Base-by-base conservation (phyloP, 2,888 invertebrate genomes). In the Microplitis manilae region DNA sequence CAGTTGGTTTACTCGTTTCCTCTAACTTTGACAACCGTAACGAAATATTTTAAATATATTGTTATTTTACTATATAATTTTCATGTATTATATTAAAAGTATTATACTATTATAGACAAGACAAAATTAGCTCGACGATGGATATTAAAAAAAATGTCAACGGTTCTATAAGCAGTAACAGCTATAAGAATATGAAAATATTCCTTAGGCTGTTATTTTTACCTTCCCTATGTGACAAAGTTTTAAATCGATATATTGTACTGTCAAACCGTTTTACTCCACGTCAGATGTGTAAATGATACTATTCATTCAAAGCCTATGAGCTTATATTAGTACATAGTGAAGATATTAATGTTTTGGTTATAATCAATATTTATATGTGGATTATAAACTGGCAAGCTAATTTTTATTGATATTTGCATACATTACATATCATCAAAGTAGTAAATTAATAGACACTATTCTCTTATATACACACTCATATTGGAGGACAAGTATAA, bases 1-100 rank as follows among this genome's bases (percentile, higher is more conserved):
- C 50, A 30, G 39, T 68, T 68, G 41, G 15, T 69, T 76, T 62
- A 79, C 73, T 70, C 68, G 78, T 79, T 81, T 81, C 78, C 80
- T 79, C 76, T 77, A 61, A 73, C 68, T 76, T 50, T 69, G 77
- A 73, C 41, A 72, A 77, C 77, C 79, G 77, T 79, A 75, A 79
- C 79, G 78, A 67, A 79, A 73, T 60, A 17, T 40, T 40, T 40
- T 61, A 41, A 41, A 50, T 61, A 8, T 9, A 50, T 50, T 50
- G 50, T 8, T 50, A 50, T 50, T 50, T 50, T 50, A 30, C 30
- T 30, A 30, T 30, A 4, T 30, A 30, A 30, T 30, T 30, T 30
- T 30, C 30, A 30, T 30, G 30, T 30, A 30, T 30, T 30, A 30
- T 30, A 30, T 30, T 30, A 30, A 30, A 30, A 30, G 1, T 30